Evolutionary conservation across 2,113 vertebrate species (phyloP).

Genomic region (Motacilla alba): DNA sequence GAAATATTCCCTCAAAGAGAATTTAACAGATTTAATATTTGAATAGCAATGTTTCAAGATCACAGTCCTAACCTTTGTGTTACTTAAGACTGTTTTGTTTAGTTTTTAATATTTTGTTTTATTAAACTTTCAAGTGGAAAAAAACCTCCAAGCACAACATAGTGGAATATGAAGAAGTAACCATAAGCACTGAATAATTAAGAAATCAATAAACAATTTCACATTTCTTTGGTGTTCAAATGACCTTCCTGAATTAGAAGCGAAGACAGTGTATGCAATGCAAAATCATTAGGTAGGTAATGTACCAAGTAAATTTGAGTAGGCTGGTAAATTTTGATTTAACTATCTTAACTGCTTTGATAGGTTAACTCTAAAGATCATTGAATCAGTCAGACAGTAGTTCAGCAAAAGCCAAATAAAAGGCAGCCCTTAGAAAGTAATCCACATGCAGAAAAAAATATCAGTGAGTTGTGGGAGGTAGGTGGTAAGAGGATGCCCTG

Average conservation of each 20-base stretch:
- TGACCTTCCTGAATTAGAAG: constrained; percentile 34
- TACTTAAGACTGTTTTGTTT: background rate
- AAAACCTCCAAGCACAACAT: background rate
- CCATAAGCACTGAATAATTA: constrained; percentile 36
- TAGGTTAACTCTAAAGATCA: constrained; percentile 28
- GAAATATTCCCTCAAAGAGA: background rate
- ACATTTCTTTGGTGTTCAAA: constrained; percentile 22
- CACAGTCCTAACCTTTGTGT: background rate
- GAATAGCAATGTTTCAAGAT: background rate
- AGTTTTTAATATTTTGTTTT: background rate
- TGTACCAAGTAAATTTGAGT: constrained; percentile 39
- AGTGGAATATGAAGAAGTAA: background rate
- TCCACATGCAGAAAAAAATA: background rate
- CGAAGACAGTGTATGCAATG: background rate
- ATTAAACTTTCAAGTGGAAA: background rate
- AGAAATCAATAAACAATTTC: constrained; percentile 57
- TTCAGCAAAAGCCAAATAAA: constrained; percentile 4
- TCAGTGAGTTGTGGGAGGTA: background rate
- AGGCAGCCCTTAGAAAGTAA: background rate
- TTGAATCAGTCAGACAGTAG: background rate
- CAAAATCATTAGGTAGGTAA: constrained; percentile 8
- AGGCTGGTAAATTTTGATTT: constrained; percentile 37
- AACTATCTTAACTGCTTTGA: constrained; percentile 4
- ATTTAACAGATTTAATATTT: background rate
- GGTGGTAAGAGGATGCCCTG: background rate